phyloP scores from a whole-genome alignment of 37 sponge, comb jelly and placozoan species.

The Cliona cf. orientalis region DNA sequence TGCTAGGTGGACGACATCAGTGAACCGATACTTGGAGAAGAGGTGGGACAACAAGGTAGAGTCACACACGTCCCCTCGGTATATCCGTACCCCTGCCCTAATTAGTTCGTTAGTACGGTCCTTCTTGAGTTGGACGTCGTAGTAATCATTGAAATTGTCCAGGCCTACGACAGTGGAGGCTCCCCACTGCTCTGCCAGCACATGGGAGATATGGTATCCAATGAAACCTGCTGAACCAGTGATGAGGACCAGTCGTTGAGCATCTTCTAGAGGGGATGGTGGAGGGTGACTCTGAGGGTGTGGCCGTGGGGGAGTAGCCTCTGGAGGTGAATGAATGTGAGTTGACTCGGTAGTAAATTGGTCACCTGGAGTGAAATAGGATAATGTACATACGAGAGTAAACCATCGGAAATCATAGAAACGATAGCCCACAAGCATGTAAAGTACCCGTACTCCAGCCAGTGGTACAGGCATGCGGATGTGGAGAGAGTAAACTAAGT shows the following conservation, averaged over 20 bases:
- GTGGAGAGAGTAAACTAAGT: too few species aligned
- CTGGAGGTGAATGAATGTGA: too few species aligned
- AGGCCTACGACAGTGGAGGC: constrained; percentile 47
- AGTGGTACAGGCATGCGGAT: too few species aligned
- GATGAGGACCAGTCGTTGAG: constrained; percentile 45
- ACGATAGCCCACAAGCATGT: too few species aligned
- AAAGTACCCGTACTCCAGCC: too few species aligned
- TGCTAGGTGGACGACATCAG: constrained; percentile 78
- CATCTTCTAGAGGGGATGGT: too few species aligned
- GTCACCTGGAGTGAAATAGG: too few species aligned
- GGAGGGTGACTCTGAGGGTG: too few species aligned
- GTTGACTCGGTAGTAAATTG: too few species aligned
- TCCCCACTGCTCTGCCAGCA: background rate
- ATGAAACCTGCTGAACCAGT: constrained; percentile 88
- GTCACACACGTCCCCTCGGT: constrained; percentile 74
- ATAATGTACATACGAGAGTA: too few species aligned
- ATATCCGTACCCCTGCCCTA: constrained; percentile 36
- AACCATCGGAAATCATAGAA: too few species aligned
- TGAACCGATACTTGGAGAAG: constrained; percentile 49
- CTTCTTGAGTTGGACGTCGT: constrained; percentile 49
- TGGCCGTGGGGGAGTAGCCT: too few species aligned
- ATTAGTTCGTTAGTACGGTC: constrained; percentile 52
- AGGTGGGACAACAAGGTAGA: constrained; percentile 21
- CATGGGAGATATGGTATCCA: constrained; percentile 61
- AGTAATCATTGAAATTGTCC: constrained; percentile 64